These are phyloP conservation scores for Lepidocyrtinus sp. DNA, from an alignment of 2,888 invertebrate species.

Conservation along the genomic window DNA sequence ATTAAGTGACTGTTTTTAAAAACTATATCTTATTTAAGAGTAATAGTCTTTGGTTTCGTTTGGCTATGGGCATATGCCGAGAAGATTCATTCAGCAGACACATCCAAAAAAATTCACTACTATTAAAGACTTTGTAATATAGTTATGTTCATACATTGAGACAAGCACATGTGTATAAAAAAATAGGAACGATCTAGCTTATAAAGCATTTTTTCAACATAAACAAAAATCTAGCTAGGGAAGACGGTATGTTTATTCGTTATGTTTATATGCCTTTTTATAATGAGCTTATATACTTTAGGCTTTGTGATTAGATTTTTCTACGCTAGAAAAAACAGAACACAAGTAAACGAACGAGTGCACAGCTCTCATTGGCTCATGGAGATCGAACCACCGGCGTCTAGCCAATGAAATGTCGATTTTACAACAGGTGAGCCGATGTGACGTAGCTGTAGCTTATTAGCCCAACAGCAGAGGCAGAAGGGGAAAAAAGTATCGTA, in stretches of 20 bases:
- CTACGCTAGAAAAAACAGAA: background rate
- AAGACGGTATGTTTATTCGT: background rate
- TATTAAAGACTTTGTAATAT: too few species aligned
- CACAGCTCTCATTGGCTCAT: slow-evolving; percentile 48
- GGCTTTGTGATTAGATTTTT: background rate
- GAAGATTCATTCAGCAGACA: background rate
- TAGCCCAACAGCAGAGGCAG: slow-evolving; percentile 32
- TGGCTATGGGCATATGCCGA: background rate
- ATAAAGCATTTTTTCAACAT: background rate
- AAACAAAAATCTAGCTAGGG: background rate
- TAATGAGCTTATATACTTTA: too few species aligned
- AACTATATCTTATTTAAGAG: too few species aligned
- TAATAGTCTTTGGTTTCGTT: background rate
- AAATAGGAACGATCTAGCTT: background rate
- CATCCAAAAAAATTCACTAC: background rate
- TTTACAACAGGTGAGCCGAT: slow-evolving; percentile 59
- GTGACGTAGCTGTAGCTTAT: slow-evolving; percentile 47
- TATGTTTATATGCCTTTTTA: background rate
- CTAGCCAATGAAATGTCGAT: slow-evolving; percentile 41
- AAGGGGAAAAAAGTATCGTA: slow-evolving; percentile 24
- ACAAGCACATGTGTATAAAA: background rate
- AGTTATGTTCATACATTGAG: background rate
- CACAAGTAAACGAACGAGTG: background rate
- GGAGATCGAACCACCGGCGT: slow-evolving; percentile 49
- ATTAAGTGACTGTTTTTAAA: too few species aligned